Evolutionary conservation across 2,888 invertebrate species (phyloP).

Genomic region (Crepidodera aurea): DNA sequence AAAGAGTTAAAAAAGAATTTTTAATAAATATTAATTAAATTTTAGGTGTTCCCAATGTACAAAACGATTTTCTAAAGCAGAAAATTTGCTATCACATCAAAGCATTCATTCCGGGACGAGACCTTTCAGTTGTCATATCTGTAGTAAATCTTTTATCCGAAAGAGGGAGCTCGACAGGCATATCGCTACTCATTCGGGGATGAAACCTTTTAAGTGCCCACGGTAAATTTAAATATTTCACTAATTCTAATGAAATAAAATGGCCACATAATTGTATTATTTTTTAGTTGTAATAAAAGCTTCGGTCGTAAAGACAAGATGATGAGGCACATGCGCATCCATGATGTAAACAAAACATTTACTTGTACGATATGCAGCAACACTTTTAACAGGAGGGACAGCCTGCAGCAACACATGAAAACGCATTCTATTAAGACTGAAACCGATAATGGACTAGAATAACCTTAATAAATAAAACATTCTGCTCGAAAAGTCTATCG

Average conservation of each 20-base stretch:
- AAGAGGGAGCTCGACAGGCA: constrained; percentile 77
- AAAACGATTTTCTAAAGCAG: constrained; percentile 50
- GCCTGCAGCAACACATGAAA: constrained; percentile 68
- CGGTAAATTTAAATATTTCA: constrained; percentile 48
- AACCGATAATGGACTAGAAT: constrained; percentile 13
- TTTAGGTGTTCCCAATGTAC: constrained; percentile 43
- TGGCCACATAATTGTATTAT: background rate
- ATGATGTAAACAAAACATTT: constrained; percentile 63
- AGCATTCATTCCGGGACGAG: constrained; percentile 47
- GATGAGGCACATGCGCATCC: constrained; percentile 72
- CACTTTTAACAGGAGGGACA: constrained; percentile 68
- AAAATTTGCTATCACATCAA: constrained; percentile 49
- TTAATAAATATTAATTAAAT: background rate
- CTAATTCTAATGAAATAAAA: background rate
- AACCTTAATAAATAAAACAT: no score
- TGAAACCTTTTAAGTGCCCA: constrained; percentile 73
- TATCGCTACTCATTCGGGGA: constrained; percentile 71
- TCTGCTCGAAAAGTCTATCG: no score
- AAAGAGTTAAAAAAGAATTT: background rate
- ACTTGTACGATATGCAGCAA: constrained; percentile 71
- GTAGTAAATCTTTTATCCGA: constrained; percentile 72
- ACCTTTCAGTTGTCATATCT: constrained; percentile 71
- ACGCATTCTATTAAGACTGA: constrained; percentile 57
- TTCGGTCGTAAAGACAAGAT: constrained; percentile 76
- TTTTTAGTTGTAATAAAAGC: constrained; percentile 70